A percentile compares a stretch with the other conserved stretches of the same genome.
Conservation (phyloP, 2,113 vertebrate species). For the Gobiocypris rarus region DNA sequence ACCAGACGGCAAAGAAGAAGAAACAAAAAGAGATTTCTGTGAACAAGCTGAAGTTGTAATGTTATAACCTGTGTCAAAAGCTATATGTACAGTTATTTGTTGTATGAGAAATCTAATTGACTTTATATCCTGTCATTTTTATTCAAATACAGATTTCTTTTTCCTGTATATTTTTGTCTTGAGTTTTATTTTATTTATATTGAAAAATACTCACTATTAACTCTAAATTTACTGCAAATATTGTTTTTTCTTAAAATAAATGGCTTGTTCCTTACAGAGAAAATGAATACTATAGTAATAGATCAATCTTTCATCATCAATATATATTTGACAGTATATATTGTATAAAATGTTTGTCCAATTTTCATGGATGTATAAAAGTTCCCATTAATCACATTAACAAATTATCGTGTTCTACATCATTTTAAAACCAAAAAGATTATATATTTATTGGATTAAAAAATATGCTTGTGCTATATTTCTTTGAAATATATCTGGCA, state of each 20-base stretch:
- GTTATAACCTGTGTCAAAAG: constrained; percentile 5
- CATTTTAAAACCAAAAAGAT: neutral
- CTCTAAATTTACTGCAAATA: neutral
- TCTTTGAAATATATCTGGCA: neutral
- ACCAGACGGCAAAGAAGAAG: constrained; percentile 78
- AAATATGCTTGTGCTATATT: neutral
- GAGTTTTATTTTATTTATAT: neutral
- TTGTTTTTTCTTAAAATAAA: neutral
- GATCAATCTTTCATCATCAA: neutral
- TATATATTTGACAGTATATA: neutral
- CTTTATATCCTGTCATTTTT: constrained; percentile 21
- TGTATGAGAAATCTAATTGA: neutral
- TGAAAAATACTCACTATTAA: neutral
- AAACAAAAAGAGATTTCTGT: constrained; percentile 80
- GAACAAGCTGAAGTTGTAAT: constrained; percentile 90
- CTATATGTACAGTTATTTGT: constrained; percentile 48
- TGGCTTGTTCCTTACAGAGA: neutral
- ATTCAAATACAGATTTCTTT: constrained; percentile 39
- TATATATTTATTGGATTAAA: neutral
- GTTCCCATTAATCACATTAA: neutral
- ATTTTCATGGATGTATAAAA: neutral
- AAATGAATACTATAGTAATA: neutral
- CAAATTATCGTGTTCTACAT: neutral
- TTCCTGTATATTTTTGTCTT: neutral
- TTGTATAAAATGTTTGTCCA: neutral